phyloP scores from a whole-genome alignment of 2,113 vertebrate species.

The Anoura caudifer region DNA sequence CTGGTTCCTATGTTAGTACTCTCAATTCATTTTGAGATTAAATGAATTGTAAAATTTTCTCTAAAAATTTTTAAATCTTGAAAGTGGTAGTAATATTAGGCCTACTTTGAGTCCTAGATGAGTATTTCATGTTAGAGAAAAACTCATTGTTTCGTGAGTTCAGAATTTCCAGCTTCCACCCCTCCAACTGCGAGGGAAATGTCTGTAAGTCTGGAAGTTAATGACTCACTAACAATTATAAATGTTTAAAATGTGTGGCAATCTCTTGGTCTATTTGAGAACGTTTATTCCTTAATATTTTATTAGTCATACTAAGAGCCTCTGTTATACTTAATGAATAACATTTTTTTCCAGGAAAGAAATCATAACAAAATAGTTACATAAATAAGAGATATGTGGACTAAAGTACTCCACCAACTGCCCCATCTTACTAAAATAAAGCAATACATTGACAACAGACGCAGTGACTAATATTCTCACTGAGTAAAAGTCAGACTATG shows the following conservation, averaged over 20 bases:
- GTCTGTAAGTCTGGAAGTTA: constrained; percentile 20
- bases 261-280: constrained; percentile 19
- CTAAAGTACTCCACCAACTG: fast-evolving
- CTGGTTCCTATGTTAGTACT: not conserved
- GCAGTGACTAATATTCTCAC: not conserved
- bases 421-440: not conserved
- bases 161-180: not conserved
- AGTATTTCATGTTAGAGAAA: not conserved
- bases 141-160: not conserved
- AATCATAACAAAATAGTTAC: not conserved
- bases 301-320: constrained; percentile 38
- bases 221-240: constrained; percentile 8
- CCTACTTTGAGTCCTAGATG: not conserved
- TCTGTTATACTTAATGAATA: constrained; percentile 23
- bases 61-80: not conserved
- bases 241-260: not conserved
- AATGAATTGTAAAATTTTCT: not conserved
- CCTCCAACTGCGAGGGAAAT: not conserved
- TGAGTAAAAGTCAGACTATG: not conserved
- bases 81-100: not conserved
- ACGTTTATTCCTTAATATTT: constrained; percentile 21
- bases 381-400: not conserved
- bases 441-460: not conserved
- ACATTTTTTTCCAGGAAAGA: not conserved
- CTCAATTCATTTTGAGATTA: not conserved